Percentiles rank a stretch among this genome's conserved stretches.
These are phyloP conservation scores for Athalia cordata DNA, from an alignment of 2,888 invertebrate species.

Conservation along the genomic window DNA sequence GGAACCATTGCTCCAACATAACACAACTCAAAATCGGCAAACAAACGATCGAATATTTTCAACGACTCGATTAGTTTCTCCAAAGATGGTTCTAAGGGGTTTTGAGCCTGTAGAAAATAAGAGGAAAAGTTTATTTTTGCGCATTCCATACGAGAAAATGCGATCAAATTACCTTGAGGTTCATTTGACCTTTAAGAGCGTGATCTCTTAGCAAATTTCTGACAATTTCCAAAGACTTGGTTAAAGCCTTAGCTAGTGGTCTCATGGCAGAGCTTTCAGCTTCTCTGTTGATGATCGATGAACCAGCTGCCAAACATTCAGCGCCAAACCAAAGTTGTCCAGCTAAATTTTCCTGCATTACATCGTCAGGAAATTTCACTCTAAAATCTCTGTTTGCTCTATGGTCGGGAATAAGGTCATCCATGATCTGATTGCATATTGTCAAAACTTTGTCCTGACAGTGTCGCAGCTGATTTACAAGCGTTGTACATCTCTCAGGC, in stretches of 20 bases:
- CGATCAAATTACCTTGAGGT: conserved; percentile 64
- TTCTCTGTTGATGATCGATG: conserved; percentile 98
- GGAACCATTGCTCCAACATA: conserved; percentile 99
- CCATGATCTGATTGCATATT: conserved; percentile 96
- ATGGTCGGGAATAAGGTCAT: conserved; percentile 89
- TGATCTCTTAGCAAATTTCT: conserved; percentile 93
- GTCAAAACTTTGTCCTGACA: conserved; percentile 94
- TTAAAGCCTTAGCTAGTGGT: conserved; percentile 95
- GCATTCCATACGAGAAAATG: not conserved
- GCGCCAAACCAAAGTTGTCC: conserved; percentile 99
- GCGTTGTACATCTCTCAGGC: conserved; percentile 95
- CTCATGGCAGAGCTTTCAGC: conserved; percentile 97
- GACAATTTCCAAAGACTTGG: conserved; percentile 96
- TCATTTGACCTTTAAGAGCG: conserved; percentile 71
- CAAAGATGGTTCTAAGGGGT: conserved; percentile 68
- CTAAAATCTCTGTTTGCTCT: conserved; percentile 95
- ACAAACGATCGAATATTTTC: conserved; percentile 93
- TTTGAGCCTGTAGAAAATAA: conserved; percentile 61
- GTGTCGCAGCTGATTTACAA: conserved; percentile 95
- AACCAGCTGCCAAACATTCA: conserved; percentile 98
- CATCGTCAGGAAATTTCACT: conserved; percentile 99
- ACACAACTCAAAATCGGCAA: conserved; percentile 98
- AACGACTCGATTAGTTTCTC: conserved; percentile 88
- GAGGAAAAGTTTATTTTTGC: not conserved
- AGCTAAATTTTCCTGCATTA: conserved; percentile 97